These are phyloP conservation scores for Adineta ricciae DNA, from an alignment of 2,888 invertebrate genomes.

Conservation along the genomic window DNA sequence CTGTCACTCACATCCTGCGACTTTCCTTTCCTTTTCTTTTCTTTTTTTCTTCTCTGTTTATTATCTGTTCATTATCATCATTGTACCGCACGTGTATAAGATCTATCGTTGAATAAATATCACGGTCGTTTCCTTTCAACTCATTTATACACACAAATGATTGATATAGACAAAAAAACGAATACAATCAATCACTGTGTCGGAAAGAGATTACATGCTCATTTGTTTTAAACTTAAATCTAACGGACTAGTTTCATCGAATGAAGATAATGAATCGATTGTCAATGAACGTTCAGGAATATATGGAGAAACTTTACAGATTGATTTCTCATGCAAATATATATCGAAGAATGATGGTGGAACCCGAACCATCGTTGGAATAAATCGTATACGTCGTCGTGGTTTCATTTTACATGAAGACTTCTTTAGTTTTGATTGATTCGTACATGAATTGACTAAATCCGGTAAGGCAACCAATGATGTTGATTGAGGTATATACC, in stretches of 20 bases:
- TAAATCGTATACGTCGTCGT: neutral
- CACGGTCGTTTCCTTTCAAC: neutral
- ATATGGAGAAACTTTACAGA: constrained; percentile 17
- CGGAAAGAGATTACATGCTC: neutral
- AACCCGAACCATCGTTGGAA: neutral
- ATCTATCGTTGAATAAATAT: neutral
- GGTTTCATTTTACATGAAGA: neutral
- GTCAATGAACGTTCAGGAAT: neutral
- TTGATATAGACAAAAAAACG: neutral
- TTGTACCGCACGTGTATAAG: neutral
- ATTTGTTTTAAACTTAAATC: neutral
- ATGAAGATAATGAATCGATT: neutral
- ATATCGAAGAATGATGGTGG: neutral
- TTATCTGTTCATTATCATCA: neutral
- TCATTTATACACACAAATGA: neutral
- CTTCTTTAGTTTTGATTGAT: neutral
- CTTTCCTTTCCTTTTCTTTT: too few species aligned
- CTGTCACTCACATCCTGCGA: too few species aligned
- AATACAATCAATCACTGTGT: neutral
- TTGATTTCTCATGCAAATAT: neutral
- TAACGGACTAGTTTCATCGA: neutral
- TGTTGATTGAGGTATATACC: neutral
- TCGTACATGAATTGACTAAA: neutral
- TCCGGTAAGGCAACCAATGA: neutral
- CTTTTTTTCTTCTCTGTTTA: neutral